Percentiles rank a stretch among this genome's conserved stretches.
These are phyloP conservation scores for Lepus timidus DNA, from an alignment of 2,113 vertebrate genomes.

Conservation along the genomic window DNA sequence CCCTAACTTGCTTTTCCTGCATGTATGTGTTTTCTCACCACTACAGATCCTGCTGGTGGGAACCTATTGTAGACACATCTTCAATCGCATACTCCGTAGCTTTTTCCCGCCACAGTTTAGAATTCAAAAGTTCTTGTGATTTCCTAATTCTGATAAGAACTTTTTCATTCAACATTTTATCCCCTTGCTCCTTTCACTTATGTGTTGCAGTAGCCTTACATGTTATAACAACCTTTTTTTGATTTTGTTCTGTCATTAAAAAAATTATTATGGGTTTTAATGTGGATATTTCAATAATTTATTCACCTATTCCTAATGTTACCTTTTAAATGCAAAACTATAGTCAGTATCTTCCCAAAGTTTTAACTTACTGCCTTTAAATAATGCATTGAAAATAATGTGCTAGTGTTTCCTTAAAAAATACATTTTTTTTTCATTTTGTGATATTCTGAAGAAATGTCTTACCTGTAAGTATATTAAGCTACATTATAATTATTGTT, in stretches of 20 bases:
- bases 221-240: neutral
- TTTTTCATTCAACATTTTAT: constrained; percentile 37
- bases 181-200: constrained; percentile 7
- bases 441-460: constrained; percentile 45
- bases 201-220: neutral
- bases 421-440: constrained; percentile 46
- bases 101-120: neutral
- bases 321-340: constrained; percentile 23
- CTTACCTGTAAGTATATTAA: constrained; percentile 53
- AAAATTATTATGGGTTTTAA: constrained; percentile 22
- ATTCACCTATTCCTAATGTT: neutral
- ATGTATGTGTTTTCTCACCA: constrained; percentile 1
- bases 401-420: constrained; percentile 21
- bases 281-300: neutral
- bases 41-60: neutral
- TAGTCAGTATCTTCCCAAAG: neutral
- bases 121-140: neutral
- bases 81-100: neutral
- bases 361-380: constrained; percentile 50
- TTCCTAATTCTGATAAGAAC: constrained; percentile 16
- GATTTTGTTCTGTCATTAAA: neutral
- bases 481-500: constrained; percentile 32
- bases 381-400: constrained; percentile 14
- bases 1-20: neutral
- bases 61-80: neutral